A percentile compares a stretch with the other conserved stretches of the same genome.
These are phyloP conservation scores for Mamestra configurata DNA, from an alignment of 1,140 invertebrate species.

Conservation along the genomic window DNA sequence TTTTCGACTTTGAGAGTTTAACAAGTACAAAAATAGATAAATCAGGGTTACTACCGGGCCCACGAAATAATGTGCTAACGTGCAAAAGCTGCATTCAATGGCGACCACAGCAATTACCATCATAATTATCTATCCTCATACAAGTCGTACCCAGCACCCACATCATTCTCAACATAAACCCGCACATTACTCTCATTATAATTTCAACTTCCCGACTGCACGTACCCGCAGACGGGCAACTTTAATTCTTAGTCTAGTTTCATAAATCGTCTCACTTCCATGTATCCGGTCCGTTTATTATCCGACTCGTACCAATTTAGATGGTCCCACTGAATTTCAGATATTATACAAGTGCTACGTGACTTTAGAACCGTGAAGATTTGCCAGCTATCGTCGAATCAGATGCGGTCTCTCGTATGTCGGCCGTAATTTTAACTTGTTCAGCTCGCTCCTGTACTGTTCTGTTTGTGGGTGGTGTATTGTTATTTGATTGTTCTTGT, in stretches of 20 bases:
- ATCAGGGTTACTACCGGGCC: no score
- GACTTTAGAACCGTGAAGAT: constrained; percentile 61
- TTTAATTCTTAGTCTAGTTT: constrained; percentile 52
- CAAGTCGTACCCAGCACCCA: background rate
- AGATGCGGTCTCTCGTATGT: constrained; percentile 53
- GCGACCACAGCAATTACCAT: no score
- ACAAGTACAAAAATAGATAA: no score
- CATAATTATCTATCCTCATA: background rate
- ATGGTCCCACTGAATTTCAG: constrained; percentile 67
- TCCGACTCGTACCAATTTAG: constrained; percentile 67
- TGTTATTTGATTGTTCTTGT: constrained; percentile 12
- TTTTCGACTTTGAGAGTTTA: no score
- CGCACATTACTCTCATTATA: constrained; percentile 45
- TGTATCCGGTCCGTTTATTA: constrained; percentile 65
- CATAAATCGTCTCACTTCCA: constrained; percentile 56
- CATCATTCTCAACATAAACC: background rate
- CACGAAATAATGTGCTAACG: no score
- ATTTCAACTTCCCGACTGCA: constrained; percentile 33
- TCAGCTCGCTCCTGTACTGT: constrained; percentile 5
- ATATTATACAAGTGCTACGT: constrained; percentile 70
- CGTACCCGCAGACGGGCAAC: constrained; percentile 38
- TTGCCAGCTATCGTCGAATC: constrained; percentile 47
- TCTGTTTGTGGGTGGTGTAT: constrained; percentile 7
- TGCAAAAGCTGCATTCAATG: no score
- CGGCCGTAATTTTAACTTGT: constrained; percentile 46